Evolutionary conservation across 2,797 vertebrate species (phyloP).

Genomic region (Calcarius lapponicus): DNA sequence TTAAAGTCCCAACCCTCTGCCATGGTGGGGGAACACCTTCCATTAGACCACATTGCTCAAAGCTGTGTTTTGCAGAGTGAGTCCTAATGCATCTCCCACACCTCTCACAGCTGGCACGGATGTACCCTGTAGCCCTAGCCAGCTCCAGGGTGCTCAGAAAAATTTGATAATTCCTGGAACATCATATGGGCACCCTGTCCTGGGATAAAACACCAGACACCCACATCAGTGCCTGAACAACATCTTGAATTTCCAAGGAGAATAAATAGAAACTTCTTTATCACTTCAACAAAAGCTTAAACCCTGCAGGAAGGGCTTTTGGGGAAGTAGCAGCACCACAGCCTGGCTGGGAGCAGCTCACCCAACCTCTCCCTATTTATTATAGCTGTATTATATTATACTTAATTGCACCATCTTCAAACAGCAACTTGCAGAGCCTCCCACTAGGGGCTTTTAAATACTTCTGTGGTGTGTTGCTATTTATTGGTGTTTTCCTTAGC

Average conservation of each 20-base stretch:
- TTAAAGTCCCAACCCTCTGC: not conserved
- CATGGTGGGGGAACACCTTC: accelerated
- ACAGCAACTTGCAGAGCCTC: slow-evolving; percentile 35
- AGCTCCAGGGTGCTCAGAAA: not conserved
- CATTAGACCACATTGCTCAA: not conserved
- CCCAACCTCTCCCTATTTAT: not conserved
- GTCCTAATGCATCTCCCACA: not conserved
- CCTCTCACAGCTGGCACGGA: not conserved
- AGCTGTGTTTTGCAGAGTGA: not conserved
- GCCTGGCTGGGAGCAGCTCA: not conserved
- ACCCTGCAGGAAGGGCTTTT: not conserved
- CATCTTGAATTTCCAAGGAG: not conserved
- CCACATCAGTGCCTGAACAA: not conserved
- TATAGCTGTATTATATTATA: not conserved
- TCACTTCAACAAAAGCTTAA: not conserved
- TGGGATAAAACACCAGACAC: not conserved
- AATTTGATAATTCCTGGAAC: not conserved
- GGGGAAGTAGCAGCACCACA: not conserved
- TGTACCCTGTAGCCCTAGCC: not conserved
- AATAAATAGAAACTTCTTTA: not conserved
- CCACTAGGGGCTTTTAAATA: slow-evolving; percentile 52
- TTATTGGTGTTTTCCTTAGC: slow-evolving; percentile 51
- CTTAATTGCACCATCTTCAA: slow-evolving; percentile 43
- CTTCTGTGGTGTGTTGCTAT: slow-evolving; percentile 16
- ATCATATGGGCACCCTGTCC: not conserved